Evolutionary conservation across 1,140 invertebrate species (phyloP), one percentile per base, ranked within the genome.

Genomic region (Ceratosolen fusciceps): DNA sequence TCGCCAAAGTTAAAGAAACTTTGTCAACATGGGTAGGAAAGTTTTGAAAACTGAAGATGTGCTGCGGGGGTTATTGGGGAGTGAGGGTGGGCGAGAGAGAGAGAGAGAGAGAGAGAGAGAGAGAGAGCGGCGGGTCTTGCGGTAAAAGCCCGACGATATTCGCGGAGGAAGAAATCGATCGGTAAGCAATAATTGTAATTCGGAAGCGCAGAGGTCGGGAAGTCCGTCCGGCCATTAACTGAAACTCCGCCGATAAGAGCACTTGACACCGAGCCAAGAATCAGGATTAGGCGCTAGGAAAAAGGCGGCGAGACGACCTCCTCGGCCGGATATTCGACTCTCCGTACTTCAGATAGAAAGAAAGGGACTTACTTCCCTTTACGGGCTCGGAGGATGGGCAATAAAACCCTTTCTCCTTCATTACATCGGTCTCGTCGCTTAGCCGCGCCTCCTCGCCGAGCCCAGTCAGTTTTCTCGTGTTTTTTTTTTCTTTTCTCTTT

Each of bases 371-470:
- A 19, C 68, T n/a, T n/a, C n/a, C n/a, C n/a, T n/a, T n/a, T n/a
- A n/a, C n/a, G n/a, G n/a, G n/a, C n/a, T 2, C 1, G 29, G 0
- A n/a, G 56, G 54, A 58, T 60, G 37, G 31, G 60, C 19, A 76
- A 54, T 75, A 65, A 67, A 67, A 26, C 73, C 29, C 60, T 67
- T 67, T 76, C n/a, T 37, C 74, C 74, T 76, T 76, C 74, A 52
- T 76, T 76, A 76, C 74, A 52, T 24, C 73, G n/a, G 1, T 1
- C 34, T 24, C 31, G 43, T 37, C 37, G 73, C 14, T 62, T 47
- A 62, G 58, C 21, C 71, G 71, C 12, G 54, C 72, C 31, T 65
- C 60, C 43, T 52, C 67, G 67, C 47, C 7, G 29, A 29, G 16
- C 14, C 5, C 2, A 21, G 43, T 34, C 31, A 49, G n/a, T n/a